A percentile compares a stretch with the other conserved stretches of the same genome.
These are phyloP conservation scores for Oithona nana DNA, from an alignment of 2,888 invertebrate genomes.

Conservation along the genomic window DNA sequence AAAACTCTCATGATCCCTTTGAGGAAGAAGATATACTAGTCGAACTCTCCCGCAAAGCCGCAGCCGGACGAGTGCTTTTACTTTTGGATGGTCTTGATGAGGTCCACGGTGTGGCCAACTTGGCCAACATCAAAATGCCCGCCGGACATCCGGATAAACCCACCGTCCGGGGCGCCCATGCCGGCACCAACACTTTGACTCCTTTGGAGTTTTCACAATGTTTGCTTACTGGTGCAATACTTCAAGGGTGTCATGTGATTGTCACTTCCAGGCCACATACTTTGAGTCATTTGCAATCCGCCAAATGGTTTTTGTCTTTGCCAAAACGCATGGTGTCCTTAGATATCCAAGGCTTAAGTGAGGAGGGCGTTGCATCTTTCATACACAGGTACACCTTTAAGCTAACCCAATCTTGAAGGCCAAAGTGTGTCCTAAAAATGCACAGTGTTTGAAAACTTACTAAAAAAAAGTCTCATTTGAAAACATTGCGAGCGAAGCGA, in stretches of 20 bases:
- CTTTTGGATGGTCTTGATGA: conserved; percentile 11
- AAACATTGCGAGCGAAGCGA: too few relatives aligned
- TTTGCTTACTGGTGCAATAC: conserved; percentile 6
- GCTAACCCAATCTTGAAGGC: too few relatives aligned
- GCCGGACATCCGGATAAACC: neutral
- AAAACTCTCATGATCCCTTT: neutral
- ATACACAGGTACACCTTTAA: conserved; percentile 10
- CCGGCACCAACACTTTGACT: neutral
- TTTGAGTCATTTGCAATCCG: conserved; percentile 11
- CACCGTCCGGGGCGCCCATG: neutral
- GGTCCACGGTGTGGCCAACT: conserved; percentile 4
- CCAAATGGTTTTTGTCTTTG: conserved; percentile 11
- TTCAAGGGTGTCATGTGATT: conserved; percentile 14
- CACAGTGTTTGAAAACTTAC: too few relatives aligned
- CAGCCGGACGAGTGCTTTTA: conserved; percentile 3
- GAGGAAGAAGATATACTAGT: neutral
- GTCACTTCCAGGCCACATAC: conserved; percentile 17
- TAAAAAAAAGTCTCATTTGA: too few relatives aligned
- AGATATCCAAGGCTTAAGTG: conserved; percentile 16
- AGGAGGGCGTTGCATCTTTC: conserved; percentile 10
- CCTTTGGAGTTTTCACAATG: conserved; percentile 11
- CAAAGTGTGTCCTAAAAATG: too few relatives aligned
- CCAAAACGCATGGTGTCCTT: conserved; percentile 10
- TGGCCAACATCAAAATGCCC: neutral
- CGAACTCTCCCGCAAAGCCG: conserved; percentile 5